phyloP scores from a whole-genome alignment of 2,797 vertebrate species.

The Sebastes iracundus region DNA sequence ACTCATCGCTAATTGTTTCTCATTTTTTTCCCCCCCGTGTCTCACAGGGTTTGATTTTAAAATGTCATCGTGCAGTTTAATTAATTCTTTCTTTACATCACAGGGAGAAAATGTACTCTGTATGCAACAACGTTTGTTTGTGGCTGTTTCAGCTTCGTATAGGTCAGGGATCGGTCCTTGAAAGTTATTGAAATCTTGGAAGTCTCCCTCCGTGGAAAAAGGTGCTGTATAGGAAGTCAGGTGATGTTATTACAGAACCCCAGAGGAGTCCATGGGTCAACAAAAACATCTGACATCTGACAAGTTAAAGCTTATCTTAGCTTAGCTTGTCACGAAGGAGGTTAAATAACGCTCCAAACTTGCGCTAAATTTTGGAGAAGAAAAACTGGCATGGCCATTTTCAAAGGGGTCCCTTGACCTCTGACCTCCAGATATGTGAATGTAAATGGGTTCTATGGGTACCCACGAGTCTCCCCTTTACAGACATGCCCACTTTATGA shows the following conservation, averaged over 20 bases:
- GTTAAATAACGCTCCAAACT: too few species aligned
- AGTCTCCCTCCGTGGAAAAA: neutral
- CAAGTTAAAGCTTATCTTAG: too few species aligned
- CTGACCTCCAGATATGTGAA: too few species aligned
- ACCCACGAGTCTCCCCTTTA: too few species aligned
- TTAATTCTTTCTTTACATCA: neutral
- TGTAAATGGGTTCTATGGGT: too few species aligned
- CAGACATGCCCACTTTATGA: too few species aligned
- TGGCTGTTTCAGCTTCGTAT: neutral
- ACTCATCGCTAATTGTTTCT: constrained; percentile 27
- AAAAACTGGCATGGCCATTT: too few species aligned
- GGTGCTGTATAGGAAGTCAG: neutral
- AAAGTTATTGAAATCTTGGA: neutral
- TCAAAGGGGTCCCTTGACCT: too few species aligned
- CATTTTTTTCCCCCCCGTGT: neutral
- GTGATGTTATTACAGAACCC: neutral
- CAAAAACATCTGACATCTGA: neutral
- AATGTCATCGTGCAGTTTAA: constrained; percentile 19
- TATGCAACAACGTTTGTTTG: neutral
- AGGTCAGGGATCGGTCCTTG: neutral
- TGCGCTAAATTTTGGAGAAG: accelerated
- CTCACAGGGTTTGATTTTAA: constrained; percentile 17
- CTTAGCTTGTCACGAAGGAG: too few species aligned
- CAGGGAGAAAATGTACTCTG: neutral
- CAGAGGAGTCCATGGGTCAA: neutral